phyloP scores from a whole-genome alignment of 2,888 invertebrate species.

The Biston betularia region DNA sequence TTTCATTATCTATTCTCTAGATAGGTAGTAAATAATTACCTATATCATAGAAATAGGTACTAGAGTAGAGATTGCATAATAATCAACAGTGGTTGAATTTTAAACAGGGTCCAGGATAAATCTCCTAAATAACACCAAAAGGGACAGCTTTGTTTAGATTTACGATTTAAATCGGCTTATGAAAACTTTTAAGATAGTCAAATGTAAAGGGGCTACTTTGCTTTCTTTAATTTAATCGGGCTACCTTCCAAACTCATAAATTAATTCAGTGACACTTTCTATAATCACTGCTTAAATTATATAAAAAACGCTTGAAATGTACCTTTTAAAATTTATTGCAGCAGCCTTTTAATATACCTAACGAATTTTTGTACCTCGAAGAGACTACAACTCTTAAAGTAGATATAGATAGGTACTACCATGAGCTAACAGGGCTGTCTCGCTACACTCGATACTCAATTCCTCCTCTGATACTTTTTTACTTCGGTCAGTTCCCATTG shows the following conservation, averaged over 20 bases:
- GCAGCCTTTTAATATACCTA: too few relatives aligned
- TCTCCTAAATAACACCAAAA: slow-evolving; percentile 51
- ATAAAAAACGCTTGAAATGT: too few relatives aligned
- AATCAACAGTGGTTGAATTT: slow-evolving; percentile 40
- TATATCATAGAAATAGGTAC: slow-evolving; percentile 6
- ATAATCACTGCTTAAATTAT: too few relatives aligned
- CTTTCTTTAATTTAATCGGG: slow-evolving; percentile 14
- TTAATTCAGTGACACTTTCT: background rate
- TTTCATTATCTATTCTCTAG: background rate
- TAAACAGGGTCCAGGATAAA: slow-evolving; percentile 46
- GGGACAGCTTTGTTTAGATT: slow-evolving; percentile 56
- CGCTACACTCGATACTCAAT: too few relatives aligned
- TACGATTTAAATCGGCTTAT: slow-evolving; percentile 57
- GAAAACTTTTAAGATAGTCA: slow-evolving; percentile 49
- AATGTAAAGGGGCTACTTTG: slow-evolving; percentile 23
- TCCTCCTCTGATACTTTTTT: too few relatives aligned
- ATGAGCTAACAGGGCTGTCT: too few relatives aligned
- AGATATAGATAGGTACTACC: too few relatives aligned
- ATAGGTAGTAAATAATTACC: background rate
- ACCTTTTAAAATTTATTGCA: too few relatives aligned
- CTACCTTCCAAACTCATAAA: background rate
- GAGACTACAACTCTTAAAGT: too few relatives aligned
- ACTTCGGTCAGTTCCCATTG: too few relatives aligned
- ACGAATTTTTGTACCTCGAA: too few relatives aligned
- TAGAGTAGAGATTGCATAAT: slow-evolving; percentile 33